Evolutionary conservation across 2,888 invertebrate genomes (phyloP), one percentile per base, ranked within the genome.

Genomic region (Chrysolina haemoptera): DNA sequence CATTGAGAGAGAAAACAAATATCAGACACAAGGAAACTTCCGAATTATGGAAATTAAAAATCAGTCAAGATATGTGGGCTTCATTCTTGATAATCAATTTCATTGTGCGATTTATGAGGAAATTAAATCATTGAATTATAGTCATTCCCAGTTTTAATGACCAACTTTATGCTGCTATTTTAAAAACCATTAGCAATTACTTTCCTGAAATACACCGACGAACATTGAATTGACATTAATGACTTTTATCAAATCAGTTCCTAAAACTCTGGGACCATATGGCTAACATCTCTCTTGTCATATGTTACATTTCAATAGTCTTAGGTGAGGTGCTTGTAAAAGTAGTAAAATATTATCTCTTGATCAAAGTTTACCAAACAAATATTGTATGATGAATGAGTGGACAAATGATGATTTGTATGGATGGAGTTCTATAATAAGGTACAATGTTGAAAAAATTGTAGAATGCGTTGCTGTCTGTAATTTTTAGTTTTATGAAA

Each of bases 191-290:
- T 22, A 22, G 63, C 63, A 65, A 46, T 46, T 27, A 46, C 46
- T 48, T 46, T 65, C 48, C 65, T 46, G 22, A 48, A 65, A 48
- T 50, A 12, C 35, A 50, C 35, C 35, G 50, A 50, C 27, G 35
- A 35, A 66, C 50, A 50, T 66, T 48, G 35, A n/a, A 48, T 0
- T 22, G 46, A 46, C 46, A 22, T 65, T 65, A 65, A 65, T 65
- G 35, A 16, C 64, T 11, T 64, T 64, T 11, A 65, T 65, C 64
- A 46, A 65, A 65, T 18, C 53, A 53, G 53, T 20, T 18, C 53
- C 18, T 53, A 53, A 53, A 53, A 53, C 20, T 22, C 22, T 12
- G 18, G 12, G 20, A 53, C 53, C 53, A 53, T 53, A 53, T 53
- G 53, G 53, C 20, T 20, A 53, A 53, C 20, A 53, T 53, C 53